Conservation (phyloP, 2,113 vertebrate species). For the Colius striatus region DNA sequence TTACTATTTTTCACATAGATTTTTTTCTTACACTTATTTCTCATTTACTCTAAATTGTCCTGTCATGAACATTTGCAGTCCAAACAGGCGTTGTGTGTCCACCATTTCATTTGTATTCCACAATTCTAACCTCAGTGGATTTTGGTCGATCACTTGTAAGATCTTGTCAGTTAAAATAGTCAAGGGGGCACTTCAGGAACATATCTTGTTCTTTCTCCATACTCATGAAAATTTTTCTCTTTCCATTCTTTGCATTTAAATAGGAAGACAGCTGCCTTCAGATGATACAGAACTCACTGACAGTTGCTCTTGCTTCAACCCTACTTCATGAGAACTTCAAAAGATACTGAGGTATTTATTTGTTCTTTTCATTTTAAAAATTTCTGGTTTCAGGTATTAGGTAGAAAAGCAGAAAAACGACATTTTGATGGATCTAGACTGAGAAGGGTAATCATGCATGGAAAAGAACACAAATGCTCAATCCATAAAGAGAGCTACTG, state of each 20-base stretch:
- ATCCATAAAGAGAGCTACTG: neutral
- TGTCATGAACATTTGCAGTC: neutral
- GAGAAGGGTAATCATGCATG: neutral
- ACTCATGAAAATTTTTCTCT: neutral
- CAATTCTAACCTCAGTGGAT: neutral
- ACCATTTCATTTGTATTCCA: neutral
- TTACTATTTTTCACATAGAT: neutral
- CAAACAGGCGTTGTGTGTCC: neutral
- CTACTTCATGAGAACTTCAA: slow-evolving; percentile 51
- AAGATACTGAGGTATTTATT: slow-evolving; percentile 58
- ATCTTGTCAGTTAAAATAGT: neutral
- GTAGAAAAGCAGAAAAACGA: neutral
- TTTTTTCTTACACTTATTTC: neutral
- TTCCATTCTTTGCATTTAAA: neutral
- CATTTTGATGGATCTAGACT: neutral
- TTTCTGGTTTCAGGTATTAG: neutral
- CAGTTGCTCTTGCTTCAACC: neutral
- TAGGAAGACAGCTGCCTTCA: slow-evolving; percentile 44
- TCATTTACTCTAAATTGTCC: neutral
- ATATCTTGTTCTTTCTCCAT: neutral
- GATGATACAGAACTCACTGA: slow-evolving; percentile 34
- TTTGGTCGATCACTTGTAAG: neutral
- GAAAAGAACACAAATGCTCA: neutral
- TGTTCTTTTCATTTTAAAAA: neutral
- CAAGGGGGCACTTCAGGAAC: neutral